phyloP scores from a whole-genome alignment of 2,888 invertebrate genomes.

The Eremobia ochroleuca region DNA sequence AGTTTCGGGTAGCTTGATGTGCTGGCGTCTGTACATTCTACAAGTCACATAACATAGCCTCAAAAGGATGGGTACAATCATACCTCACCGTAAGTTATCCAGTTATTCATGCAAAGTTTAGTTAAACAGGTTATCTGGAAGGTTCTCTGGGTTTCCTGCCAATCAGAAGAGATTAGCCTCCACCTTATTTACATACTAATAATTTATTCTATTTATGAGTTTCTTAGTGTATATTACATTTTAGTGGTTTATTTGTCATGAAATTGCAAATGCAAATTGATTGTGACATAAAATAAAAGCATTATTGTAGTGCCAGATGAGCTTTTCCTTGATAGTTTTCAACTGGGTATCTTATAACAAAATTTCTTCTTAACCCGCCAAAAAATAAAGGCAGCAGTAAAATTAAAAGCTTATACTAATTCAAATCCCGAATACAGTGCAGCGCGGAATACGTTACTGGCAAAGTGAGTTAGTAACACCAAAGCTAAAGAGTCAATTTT shows the following conservation, averaged over 20 bases:
- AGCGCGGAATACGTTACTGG: slow-evolving; percentile 23
- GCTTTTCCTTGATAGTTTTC: not conserved
- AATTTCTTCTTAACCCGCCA: not conserved
- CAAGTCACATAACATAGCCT: slow-evolving; percentile 42
- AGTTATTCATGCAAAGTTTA: slow-evolving; percentile 61
- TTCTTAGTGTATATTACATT: slow-evolving; percentile 23
- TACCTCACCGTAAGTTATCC: slow-evolving; percentile 56
- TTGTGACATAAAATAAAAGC: slow-evolving; percentile 45
- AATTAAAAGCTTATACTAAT: slow-evolving; percentile 12
- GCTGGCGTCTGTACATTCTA: no score
- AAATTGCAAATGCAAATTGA: slow-evolving; percentile 25
- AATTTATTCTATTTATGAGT: slow-evolving; percentile 18
- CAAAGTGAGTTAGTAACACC: slow-evolving; percentile 40
- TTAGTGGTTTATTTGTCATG: slow-evolving; percentile 32
- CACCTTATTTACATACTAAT: slow-evolving; percentile 42
- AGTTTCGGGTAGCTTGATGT: no score
- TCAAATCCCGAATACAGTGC: slow-evolving; percentile 16
- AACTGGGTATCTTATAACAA: not conserved
- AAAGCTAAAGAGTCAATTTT: slow-evolving; percentile 39
- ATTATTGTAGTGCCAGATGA: slow-evolving; percentile 28
- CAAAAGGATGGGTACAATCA: slow-evolving; percentile 39
- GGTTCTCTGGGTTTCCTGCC: slow-evolving; percentile 56
- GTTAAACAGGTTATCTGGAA: slow-evolving; percentile 48
- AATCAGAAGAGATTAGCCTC: slow-evolving; percentile 60
- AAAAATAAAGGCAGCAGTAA: slow-evolving; percentile 25